Conservation (phyloP, 2,113 vertebrate species). For the Eurypyga helias region DNA sequence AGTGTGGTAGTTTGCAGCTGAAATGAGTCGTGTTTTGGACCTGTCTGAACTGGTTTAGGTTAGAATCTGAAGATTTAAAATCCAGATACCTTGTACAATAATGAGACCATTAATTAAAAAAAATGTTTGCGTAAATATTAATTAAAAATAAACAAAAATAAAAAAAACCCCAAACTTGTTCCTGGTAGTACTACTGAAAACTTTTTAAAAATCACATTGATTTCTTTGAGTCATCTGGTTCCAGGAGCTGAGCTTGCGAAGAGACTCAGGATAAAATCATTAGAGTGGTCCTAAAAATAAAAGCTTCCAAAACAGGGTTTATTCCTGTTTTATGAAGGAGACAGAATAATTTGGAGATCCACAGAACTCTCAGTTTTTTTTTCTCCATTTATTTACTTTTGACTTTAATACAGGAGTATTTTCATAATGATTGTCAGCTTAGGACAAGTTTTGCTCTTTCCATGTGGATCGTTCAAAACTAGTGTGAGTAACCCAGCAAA, state of each 20-base stretch:
- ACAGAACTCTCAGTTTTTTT: neutral
- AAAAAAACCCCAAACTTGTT: neutral
- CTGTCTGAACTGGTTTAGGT: neutral
- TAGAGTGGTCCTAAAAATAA: neutral
- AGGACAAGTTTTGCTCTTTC: neutral
- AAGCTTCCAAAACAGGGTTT: neutral
- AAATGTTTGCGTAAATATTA: neutral
- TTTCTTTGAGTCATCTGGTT: neutral
- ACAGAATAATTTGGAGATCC: neutral
- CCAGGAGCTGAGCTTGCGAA: neutral
- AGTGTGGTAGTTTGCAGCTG: neutral
- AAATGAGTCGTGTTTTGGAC: neutral
- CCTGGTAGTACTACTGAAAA: neutral
- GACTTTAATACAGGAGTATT: neutral
- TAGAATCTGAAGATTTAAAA: neutral
- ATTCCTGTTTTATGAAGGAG: neutral
- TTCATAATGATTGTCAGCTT: neutral
- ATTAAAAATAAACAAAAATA: neutral
- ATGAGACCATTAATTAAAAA: neutral
- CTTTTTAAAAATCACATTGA: neutral
- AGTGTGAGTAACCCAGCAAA: neutral
- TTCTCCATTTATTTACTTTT: neutral
- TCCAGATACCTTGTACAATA: slow-evolving; percentile 16
- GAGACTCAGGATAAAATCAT: neutral
- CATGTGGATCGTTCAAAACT: neutral